Percentiles rank a stretch among this genome's conserved stretches.
Evolutionary conservation across 2,113 vertebrate genomes (phyloP).

Genomic region (Chionodraco myersi): DNA sequence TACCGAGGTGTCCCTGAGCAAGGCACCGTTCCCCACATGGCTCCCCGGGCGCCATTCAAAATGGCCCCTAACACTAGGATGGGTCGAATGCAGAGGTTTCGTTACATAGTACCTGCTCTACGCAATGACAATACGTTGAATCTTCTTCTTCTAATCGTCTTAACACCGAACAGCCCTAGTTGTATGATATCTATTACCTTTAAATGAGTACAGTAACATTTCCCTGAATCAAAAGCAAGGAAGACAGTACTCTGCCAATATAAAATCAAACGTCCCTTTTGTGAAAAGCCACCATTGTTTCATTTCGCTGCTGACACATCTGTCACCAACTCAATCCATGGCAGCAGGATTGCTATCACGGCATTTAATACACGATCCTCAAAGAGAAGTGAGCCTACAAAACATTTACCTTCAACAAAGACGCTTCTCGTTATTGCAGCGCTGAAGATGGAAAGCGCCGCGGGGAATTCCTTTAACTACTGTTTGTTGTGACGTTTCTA

Average conservation of each 20-base stretch:
- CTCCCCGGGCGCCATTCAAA: too few relatives aligned
- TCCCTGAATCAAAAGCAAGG: neutral
- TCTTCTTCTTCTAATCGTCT: too few relatives aligned
- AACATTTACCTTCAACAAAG: conserved; percentile 13
- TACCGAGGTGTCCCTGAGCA: too few relatives aligned
- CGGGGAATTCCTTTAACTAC: neutral
- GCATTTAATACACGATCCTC: neutral
- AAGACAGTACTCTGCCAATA: neutral
- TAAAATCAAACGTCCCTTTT: neutral
- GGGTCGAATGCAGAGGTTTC: too few relatives aligned
- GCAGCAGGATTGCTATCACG: conserved; percentile 3
- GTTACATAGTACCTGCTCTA: too few relatives aligned
- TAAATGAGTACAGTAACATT: neutral
- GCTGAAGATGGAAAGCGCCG: neutral
- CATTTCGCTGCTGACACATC: neutral
- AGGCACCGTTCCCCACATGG: too few relatives aligned
- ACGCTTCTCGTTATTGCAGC: neutral
- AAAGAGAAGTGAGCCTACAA: neutral
- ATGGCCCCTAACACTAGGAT: too few relatives aligned
- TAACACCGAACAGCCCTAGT: too few relatives aligned
- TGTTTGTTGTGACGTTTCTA: neutral
- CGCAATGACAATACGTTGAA: too few relatives aligned
- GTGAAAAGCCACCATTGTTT: too few relatives aligned
- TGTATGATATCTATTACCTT: neutral
- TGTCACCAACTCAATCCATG: neutral